phyloP scores from a whole-genome alignment of 2,113 vertebrate genomes.

The Orthonyx spaldingii region DNA sequence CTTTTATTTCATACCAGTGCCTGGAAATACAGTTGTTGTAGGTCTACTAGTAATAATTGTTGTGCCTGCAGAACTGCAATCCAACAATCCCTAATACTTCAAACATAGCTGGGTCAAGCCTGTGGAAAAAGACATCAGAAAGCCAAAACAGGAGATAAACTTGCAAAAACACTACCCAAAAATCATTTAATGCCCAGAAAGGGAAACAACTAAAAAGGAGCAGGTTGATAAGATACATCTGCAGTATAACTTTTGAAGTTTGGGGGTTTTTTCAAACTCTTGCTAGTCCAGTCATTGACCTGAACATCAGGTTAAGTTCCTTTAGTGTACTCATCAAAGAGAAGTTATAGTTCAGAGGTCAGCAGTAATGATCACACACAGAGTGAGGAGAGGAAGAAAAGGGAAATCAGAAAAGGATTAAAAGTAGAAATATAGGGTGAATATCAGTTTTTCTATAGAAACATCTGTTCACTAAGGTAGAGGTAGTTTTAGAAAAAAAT shows the following conservation, averaged over 20 bases:
- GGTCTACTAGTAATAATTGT: not conserved
- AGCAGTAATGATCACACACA: not conserved
- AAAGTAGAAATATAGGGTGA: accelerated
- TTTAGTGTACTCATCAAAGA: not conserved
- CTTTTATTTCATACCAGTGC: not conserved
- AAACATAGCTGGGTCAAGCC: not conserved
- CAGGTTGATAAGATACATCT: not conserved
- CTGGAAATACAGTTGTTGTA: not conserved
- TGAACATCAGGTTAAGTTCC: not conserved
- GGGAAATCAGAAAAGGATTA: accelerated
- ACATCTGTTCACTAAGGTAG: not conserved
- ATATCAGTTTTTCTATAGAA: not conserved
- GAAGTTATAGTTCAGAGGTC: not conserved
- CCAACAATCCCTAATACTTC: not conserved
- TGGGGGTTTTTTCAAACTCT: not conserved
- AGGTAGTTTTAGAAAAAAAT: not conserved
- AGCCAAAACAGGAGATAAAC: not conserved
- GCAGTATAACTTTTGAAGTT: accelerated
- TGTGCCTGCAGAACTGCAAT: not conserved
- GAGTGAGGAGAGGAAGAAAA: not conserved
- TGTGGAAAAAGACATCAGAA: not conserved
- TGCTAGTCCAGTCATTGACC: not conserved
- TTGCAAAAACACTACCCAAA: not conserved
- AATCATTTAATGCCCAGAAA: not conserved
- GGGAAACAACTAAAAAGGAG: not conserved